Evolutionary conservation across 1,140 invertebrate genomes (phyloP).

Genomic region (Magallana angulata): DNA sequence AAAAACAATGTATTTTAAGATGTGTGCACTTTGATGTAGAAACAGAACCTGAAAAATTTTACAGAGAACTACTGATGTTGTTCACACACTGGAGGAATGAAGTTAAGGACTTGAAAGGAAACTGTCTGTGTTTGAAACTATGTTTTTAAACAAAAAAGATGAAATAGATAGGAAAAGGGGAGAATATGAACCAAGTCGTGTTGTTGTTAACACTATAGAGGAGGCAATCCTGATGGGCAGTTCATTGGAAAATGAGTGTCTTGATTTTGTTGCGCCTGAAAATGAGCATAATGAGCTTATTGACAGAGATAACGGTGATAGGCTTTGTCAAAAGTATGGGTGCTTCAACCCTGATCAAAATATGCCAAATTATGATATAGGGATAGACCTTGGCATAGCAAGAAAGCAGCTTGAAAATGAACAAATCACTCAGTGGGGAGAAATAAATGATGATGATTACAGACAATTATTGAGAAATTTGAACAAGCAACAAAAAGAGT

Average conservation of each 20-base stretch:
- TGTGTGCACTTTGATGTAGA: slow-evolving; percentile 46
- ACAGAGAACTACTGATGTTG: slow-evolving; percentile 53
- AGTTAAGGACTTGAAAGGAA: slow-evolving; percentile 40
- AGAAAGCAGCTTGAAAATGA: slow-evolving; percentile 39
- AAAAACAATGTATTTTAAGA: slow-evolving; percentile 46
- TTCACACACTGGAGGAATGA: slow-evolving; percentile 58
- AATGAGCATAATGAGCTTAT: slow-evolving; percentile 27
- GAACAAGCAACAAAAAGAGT: slow-evolving; percentile 50
- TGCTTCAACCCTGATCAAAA: slow-evolving; percentile 34
- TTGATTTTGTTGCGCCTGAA: slow-evolving; percentile 35
- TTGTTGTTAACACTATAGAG: too few relatives aligned
- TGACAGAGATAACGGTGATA: background rate
- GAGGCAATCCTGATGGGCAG: too few relatives aligned
- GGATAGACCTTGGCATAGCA: background rate
- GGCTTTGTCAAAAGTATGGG: background rate
- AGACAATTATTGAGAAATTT: slow-evolving; percentile 1
- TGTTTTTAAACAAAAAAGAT: background rate
- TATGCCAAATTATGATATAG: slow-evolving; percentile 23
- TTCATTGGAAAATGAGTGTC: background rate
- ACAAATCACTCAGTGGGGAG: background rate
- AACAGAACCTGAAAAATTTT: slow-evolving; percentile 57
- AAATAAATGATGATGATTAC: slow-evolving; percentile 46
- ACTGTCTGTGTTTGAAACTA: slow-evolving; percentile 25
- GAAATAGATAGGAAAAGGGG: too few relatives aligned
- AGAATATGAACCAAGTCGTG: too few relatives aligned